Percentiles rank a stretch among this genome's conserved stretches.
Evolutionary conservation across 2,888 invertebrate genomes (phyloP).

Genomic region (Azorinus chamasolen): DNA sequence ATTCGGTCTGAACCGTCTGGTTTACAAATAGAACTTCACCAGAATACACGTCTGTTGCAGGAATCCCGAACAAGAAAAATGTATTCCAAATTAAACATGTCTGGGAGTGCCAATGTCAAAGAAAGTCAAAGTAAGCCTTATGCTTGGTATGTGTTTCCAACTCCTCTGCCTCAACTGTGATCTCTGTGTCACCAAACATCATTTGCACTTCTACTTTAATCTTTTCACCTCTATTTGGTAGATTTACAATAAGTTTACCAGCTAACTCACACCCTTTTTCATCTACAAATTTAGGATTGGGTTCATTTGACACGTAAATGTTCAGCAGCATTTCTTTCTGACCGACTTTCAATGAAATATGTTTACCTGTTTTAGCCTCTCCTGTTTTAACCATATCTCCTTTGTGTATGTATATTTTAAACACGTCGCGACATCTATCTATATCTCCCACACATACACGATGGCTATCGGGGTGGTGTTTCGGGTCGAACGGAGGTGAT

Average conservation of each 20-base stretch:
- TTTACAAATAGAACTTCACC: too few species aligned
- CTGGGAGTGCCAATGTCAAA: too few species aligned
- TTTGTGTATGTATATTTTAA: slow-evolving; percentile 54
- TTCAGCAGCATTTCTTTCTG: slow-evolving; percentile 34
- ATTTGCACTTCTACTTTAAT: slow-evolving; percentile 52
- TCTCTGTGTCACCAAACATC: slow-evolving; percentile 65
- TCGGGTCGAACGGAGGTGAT: slow-evolving; percentile 30
- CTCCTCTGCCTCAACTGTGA: slow-evolving; percentile 56
- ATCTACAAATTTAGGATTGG: slow-evolving; percentile 44
- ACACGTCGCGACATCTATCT: slow-evolving; percentile 50
- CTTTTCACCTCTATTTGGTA: slow-evolving; percentile 24
- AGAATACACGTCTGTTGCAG: too few species aligned
- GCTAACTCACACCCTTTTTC: slow-evolving; percentile 49
- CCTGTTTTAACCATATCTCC: slow-evolving; percentile 48
- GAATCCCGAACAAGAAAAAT: too few species aligned
- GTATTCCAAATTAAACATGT: too few species aligned
- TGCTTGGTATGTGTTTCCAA: slow-evolving; percentile 28
- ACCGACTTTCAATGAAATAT: slow-evolving; percentile 28
- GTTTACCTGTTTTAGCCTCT: slow-evolving; percentile 29
- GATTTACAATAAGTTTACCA: slow-evolving; percentile 40
- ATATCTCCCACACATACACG: slow-evolving; percentile 23
- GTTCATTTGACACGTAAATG: slow-evolving; percentile 48
- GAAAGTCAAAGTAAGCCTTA: slow-evolving; percentile 55
- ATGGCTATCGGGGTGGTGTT: slow-evolving; percentile 47
- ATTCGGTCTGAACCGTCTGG: too few species aligned